Percentiles rank a stretch among this genome's conserved stretches.
These are phyloP conservation scores for Hemicordylus capensis DNA, from an alignment of 2,113 vertebrate genomes.

Conservation along the genomic window DNA sequence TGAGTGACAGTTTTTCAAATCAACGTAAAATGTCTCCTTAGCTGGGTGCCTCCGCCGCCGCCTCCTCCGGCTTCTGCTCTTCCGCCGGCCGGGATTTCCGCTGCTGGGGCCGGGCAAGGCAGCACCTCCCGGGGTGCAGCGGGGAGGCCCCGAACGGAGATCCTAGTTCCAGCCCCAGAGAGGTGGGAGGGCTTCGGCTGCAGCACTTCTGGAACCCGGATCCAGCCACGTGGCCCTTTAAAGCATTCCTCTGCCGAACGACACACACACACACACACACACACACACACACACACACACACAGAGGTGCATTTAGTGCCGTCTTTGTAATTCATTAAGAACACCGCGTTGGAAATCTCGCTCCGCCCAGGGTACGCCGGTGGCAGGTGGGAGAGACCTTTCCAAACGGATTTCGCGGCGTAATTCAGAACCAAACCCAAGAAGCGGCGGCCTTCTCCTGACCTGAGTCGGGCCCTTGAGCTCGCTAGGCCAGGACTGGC, in stretches of 20 bases:
- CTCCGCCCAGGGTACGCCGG: too few relatives aligned
- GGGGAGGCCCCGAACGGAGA: background rate
- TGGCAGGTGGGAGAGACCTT: too few relatives aligned
- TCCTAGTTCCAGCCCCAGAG: background rate
- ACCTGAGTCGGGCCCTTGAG: too few relatives aligned
- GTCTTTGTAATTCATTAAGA: slow-evolving; percentile 55
- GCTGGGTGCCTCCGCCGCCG: background rate
- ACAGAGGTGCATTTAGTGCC: slow-evolving; percentile 31
- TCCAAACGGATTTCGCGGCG: too few relatives aligned
- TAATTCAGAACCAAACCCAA: too few relatives aligned
- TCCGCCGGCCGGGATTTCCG: background rate
- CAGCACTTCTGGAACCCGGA: background rate
- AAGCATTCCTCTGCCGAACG: slow-evolving; percentile 34
- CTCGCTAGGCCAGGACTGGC: too few relatives aligned
- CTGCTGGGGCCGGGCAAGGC: background rate
- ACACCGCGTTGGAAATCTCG: slow-evolving; percentile 51
- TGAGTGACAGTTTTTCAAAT: slow-evolving; percentile 66
- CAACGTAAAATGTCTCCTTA: slow-evolving; percentile 65
- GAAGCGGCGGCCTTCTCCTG: too few relatives aligned
- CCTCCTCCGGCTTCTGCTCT: background rate
- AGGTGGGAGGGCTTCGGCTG: background rate
- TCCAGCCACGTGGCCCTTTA: background rate
- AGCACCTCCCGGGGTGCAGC: background rate
- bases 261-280: too few relatives aligned
- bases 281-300: too few relatives aligned